Evolutionary conservation across 1,140 invertebrate genomes (phyloP).

Genomic region (Drosophila lowei): DNA sequence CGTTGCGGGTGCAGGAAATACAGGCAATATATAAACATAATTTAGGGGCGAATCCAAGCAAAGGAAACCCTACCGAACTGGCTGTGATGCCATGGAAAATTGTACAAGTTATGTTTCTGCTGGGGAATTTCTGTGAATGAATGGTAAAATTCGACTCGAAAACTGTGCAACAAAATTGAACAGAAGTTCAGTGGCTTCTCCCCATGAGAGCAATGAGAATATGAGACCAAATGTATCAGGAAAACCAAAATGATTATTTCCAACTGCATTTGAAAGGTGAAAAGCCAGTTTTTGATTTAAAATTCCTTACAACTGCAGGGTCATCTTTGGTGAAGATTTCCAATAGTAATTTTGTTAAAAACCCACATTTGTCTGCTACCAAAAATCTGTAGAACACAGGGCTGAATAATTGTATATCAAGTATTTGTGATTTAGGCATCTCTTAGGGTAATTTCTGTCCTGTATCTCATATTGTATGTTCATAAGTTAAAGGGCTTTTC

Average conservation of each 20-base stretch:
- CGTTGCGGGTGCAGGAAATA: slow-evolving; percentile 5
- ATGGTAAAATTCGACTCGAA: slow-evolving; percentile 10
- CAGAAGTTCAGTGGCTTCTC: slow-evolving; percentile 1
- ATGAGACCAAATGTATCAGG: neutral
- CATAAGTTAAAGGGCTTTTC: too few species aligned
- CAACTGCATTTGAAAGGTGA: slow-evolving; percentile 7
- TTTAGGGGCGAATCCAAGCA: slow-evolving; percentile 32
- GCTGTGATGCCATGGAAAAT: slow-evolving; percentile 23
- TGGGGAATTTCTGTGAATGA: slow-evolving; percentile 4
- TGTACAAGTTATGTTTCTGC: slow-evolving; percentile 39
- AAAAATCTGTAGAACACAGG: too few species aligned
- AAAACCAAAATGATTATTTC: slow-evolving; percentile 35
- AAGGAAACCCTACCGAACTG: slow-evolving; percentile 3
- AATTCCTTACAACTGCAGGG: too few species aligned
- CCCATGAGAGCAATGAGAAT: slow-evolving; percentile 5
- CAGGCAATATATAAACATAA: slow-evolving; percentile 55
- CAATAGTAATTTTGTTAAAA: too few species aligned
- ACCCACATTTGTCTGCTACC: too few species aligned
- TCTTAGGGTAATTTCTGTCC: too few species aligned
- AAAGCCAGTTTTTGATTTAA: too few species aligned
- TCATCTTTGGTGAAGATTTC: too few species aligned
- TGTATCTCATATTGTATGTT: too few species aligned
- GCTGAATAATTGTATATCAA: too few species aligned
- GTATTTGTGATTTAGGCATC: too few species aligned
- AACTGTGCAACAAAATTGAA: slow-evolving; percentile 19